phyloP scores from a whole-genome alignment of 37 sponge, comb jelly and placozoan species.

The Lycopodina hypogea region DNA sequence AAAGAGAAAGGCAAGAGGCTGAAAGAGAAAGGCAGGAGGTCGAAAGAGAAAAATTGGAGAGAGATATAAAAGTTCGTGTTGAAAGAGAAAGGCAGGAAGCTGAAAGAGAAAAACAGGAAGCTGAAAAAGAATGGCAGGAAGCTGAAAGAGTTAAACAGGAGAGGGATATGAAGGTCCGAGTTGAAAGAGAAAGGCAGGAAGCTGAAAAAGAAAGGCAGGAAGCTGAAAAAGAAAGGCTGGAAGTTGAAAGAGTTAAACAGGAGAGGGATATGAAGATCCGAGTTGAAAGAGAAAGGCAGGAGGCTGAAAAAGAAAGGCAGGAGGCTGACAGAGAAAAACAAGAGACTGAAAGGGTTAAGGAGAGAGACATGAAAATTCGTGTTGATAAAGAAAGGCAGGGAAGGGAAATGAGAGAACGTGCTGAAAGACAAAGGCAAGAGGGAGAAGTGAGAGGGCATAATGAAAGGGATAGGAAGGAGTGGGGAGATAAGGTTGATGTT shows the following conservation, averaged over 20 bases:
- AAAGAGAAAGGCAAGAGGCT: conserved; percentile 5
- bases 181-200: not conserved
- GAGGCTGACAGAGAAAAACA: not conserved
- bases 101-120: not conserved
- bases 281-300: conserved; percentile 8
- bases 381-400: conserved; percentile 1
- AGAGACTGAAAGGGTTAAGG: not conserved
- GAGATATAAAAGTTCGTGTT: not conserved
- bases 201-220: not conserved
- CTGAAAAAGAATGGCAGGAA: not conserved
- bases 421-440: not conserved
- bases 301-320: not conserved
- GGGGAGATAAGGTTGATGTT: not conserved
- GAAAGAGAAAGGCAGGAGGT: not conserved
- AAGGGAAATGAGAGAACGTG: conserved; percentile 3
- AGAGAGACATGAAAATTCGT: not conserved
- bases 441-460: not conserved
- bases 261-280: not conserved
- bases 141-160: not conserved
- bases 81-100: conserved; percentile 10
- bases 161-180: not conserved
- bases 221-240: not conserved
- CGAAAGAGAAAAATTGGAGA: not conserved
- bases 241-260: not conserved
- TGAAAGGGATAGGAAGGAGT: conserved; percentile 6